Evolutionary conservation across 1,140 invertebrate species (phyloP).

Genomic region (Euwallacea similis): DNA sequence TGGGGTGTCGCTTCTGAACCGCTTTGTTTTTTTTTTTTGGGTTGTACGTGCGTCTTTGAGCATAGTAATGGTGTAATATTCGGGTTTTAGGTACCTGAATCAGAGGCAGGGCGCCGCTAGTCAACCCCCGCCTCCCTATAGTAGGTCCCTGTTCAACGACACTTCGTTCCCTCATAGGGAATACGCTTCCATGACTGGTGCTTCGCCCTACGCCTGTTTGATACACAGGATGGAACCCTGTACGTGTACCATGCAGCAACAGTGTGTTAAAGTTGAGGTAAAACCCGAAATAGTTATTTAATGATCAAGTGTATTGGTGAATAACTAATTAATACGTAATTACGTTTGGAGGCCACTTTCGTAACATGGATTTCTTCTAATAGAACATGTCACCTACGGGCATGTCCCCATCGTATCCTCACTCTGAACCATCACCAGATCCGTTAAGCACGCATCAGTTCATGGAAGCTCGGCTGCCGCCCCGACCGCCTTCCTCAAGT

Average conservation of each 20-base stretch:
- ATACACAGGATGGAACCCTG: constrained; percentile 67
- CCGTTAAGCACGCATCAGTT: constrained; percentile 54
- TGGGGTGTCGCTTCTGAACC: background rate
- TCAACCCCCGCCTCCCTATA: constrained; percentile 60
- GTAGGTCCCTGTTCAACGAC: constrained; percentile 55
- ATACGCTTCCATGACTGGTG: constrained; percentile 53
- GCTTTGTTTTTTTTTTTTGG: background rate
- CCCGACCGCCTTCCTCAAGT: constrained; percentile 54
- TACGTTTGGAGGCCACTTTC: too few species aligned
- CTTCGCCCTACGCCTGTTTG: constrained; percentile 58
- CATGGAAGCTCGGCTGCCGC: constrained; percentile 49
- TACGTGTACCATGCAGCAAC: constrained; percentile 55
- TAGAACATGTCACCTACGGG: constrained; percentile 65
- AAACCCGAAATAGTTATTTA: background rate
- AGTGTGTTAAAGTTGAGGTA: constrained; percentile 50
- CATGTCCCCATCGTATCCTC: constrained; percentile 69
- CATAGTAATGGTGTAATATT: background rate
- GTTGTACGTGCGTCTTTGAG: too few species aligned
- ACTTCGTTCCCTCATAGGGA: constrained; percentile 51
- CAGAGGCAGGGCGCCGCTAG: constrained; percentile 54
- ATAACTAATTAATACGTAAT: too few species aligned
- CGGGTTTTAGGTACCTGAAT: constrained; percentile 55
- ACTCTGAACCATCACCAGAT: constrained; percentile 64
- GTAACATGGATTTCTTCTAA: constrained; percentile 3
- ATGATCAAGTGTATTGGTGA: too few species aligned